Percentiles rank a stretch among this genome's conserved stretches.
Evolutionary conservation across 2,888 invertebrate species (phyloP).

Genomic region (Palloptera scutellata): DNA sequence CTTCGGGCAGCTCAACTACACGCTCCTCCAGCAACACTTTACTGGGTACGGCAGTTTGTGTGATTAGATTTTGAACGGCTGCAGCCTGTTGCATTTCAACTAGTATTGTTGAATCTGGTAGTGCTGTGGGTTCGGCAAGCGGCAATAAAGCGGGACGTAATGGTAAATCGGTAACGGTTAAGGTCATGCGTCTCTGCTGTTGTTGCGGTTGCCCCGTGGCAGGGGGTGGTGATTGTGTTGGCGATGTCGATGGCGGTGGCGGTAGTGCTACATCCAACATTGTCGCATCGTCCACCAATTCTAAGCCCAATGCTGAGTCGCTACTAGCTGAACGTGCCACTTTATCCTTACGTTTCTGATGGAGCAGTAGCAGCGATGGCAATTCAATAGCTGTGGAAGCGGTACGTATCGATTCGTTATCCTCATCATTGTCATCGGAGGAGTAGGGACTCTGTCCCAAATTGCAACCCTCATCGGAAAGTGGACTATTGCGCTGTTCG

Average conservation of each 20-base stretch:
- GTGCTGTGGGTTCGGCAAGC: constrained; percentile 60
- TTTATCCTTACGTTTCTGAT: constrained; percentile 50
- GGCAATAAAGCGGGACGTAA: constrained; percentile 60
- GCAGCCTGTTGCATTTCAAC: constrained; percentile 28
- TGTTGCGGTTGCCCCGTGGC: constrained; percentile 26
- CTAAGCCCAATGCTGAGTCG: constrained; percentile 62
- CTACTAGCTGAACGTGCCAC: constrained; percentile 62
- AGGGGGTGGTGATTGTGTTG: not conserved
- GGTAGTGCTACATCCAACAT: constrained; percentile 21
- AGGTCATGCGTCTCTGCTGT: constrained; percentile 58
- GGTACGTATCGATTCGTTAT: constrained; percentile 40
- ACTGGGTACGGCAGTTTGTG: constrained; percentile 53
- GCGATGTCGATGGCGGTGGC: constrained; percentile 27
- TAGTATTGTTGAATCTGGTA: constrained; percentile 56
- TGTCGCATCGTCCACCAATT: constrained; percentile 53
- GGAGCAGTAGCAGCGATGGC: constrained; percentile 19
- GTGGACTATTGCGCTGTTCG: constrained; percentile 47
- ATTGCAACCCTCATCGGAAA: constrained; percentile 62
- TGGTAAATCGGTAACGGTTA: constrained; percentile 63
- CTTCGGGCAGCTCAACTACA: constrained; percentile 66
- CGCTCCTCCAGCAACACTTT: constrained; percentile 69
- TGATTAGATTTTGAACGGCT: constrained; percentile 31
- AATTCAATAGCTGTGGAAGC: constrained; percentile 36
- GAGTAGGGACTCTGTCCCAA: constrained; percentile 59
- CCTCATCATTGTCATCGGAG: constrained; percentile 51